Base-by-base conservation (phyloP, 1,140 invertebrate genomes). In the Myzus persicae region DNA sequence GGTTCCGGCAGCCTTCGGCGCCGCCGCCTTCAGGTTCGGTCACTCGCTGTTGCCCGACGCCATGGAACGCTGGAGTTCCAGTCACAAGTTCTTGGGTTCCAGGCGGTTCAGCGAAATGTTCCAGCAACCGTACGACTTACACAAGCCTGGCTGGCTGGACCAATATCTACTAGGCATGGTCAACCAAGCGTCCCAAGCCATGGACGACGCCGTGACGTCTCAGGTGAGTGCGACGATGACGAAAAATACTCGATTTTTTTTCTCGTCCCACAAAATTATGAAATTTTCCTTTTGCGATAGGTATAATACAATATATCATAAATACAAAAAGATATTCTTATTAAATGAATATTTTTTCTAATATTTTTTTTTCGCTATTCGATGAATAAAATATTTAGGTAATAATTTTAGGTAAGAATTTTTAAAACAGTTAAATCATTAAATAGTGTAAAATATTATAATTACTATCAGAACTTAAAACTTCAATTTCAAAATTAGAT, bases 121-220 rank as follows among this genome's bases (percentile, higher is more conserved):
- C 94, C 6, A 94, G 24, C 96, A 96, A 94, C 97, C 97, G 24
- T 95, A 96, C 14, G 95, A 97, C 44, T 95, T 96, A 93, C 94
- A 97, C 94, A 95, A 97, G 81, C 96, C 96, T n/a, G 96, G 96
- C 40, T 97, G 98, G 96, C 95, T 98, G 18, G 98, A 98, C 95
- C 96, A 97, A 0, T 96, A 98, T 2, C 94, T 98, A 1, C 95
- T 98, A 0, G 98, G 97, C 5, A 95, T 98, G 95, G 95, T 96
- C 38, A 97, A 97, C 94, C 97, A 98, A 94, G 96, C 96, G 14
- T 96, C 97, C 0, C 97, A 98, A 93, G 97, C 96, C 93, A 96
- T 98, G 26, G 98, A 98, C 95, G 97, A 98, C 94, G 98, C 97
- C 94, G 97, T 98, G 54, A 97, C 96, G 0, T 96, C 96, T 40